phyloP scores from a whole-genome alignment of 2,888 invertebrate species.

The Himalopsyche kuldschensis region DNA sequence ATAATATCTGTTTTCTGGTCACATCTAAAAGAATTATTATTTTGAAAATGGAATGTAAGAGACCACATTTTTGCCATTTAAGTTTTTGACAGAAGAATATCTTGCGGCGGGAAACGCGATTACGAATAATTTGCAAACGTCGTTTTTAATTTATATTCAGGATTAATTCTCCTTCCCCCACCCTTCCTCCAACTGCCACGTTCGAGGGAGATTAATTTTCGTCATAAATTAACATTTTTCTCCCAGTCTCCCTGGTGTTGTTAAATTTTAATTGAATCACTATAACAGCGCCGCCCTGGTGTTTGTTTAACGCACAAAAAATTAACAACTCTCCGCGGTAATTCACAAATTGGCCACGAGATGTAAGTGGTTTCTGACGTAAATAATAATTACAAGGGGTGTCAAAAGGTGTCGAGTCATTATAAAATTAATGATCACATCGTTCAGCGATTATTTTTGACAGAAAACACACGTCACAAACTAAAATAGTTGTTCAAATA shows the following conservation, averaged over 20 bases:
- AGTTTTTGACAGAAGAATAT: neutral
- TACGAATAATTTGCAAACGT: neutral
- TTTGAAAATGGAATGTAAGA: neutral
- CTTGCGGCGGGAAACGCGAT: neutral
- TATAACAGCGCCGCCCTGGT: neutral
- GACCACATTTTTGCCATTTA: neutral
- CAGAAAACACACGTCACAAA: neutral
- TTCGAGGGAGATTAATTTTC: neutral
- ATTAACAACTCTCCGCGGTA: neutral
- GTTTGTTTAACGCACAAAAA: slow-evolving; percentile 1
- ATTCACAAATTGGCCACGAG: neutral
- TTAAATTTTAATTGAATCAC: slow-evolving; percentile 1
- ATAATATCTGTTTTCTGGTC: no score
- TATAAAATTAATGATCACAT: neutral
- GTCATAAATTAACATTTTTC: neutral
- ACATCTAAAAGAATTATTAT: neutral
- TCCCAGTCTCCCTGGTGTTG: neutral
- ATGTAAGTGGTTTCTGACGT: neutral
- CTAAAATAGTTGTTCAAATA: neutral
- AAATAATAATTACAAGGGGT: neutral
- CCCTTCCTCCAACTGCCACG: neutral
- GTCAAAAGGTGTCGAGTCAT: neutral
- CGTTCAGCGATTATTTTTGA: neutral
- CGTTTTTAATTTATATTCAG: slow-evolving; percentile 1
- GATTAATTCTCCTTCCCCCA: neutral